Evolutionary conservation across 2,113 vertebrate genomes (phyloP).

Genomic region (Theristicus caerulescens): DNA sequence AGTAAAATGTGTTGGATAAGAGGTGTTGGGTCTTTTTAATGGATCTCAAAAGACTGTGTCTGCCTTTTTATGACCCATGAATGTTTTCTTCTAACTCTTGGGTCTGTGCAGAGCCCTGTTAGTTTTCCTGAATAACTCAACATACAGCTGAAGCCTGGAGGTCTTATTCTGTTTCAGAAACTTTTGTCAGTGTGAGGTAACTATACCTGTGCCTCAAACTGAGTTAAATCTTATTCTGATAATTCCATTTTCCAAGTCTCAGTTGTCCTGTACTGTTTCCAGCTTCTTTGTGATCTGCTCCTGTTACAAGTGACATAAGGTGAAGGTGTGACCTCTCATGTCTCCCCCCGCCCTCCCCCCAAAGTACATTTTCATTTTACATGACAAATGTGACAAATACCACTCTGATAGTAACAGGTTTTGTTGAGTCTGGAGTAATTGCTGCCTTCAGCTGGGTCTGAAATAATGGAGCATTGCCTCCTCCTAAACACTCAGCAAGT

Average conservation of each 20-base stretch:
- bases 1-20: neutral
- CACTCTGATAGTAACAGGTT: neutral
- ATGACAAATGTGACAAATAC: neutral
- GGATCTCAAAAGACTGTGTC: neutral
- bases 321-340: neutral
- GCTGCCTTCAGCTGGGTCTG: neutral
- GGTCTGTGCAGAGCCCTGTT: neutral
- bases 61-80: neutral
- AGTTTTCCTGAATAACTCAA: neutral
- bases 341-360: neutral
- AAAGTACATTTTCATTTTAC: neutral
- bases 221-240: neutral
- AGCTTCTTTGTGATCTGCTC: neutral
- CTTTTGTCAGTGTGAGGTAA: neutral
- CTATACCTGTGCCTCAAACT: neutral
- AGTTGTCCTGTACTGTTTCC: neutral
- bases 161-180: neutral
- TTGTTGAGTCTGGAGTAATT: neutral
- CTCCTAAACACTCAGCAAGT: neutral
- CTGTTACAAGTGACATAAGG: neutral
- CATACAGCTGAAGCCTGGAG: neutral
- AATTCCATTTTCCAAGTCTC: neutral
- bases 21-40: neutral
- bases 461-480: neutral
- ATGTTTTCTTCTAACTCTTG: neutral